These are phyloP conservation scores for Atta colombica DNA, from an alignment of 1,140 invertebrate species.

Conservation along the genomic window DNA sequence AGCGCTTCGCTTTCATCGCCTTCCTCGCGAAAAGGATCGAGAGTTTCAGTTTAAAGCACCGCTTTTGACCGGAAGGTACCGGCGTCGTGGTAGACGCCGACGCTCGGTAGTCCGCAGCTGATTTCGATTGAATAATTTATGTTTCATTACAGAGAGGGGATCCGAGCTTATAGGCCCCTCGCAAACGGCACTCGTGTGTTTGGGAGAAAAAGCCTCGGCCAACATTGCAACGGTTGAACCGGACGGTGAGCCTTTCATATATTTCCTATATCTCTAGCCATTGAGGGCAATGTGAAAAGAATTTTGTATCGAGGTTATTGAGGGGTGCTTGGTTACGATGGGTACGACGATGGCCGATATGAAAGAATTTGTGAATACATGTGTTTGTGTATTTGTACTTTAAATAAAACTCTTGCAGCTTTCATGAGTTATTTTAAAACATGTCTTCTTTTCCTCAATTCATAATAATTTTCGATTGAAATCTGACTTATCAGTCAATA, in stretches of 20 bases:
- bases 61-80: constrained; percentile 72
- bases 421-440: neutral
- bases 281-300: constrained; percentile 85
- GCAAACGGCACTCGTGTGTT: constrained; percentile 81
- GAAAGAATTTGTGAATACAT: constrained; percentile 7
- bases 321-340: constrained; percentile 78
- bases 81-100: constrained; percentile 64
- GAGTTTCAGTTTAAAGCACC: constrained; percentile 81
- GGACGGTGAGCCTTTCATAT: constrained; percentile 83
- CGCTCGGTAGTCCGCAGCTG: constrained; percentile 77
- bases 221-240: constrained; percentile 81
- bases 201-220: constrained; percentile 83
- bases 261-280: constrained; percentile 84
- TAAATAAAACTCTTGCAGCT: constrained; percentile 22
- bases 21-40: constrained; percentile 71
- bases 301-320: constrained; percentile 87
- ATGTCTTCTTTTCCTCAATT: neutral
- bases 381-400: neutral
- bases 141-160: constrained; percentile 83
- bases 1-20: constrained; percentile 76
- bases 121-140: constrained; percentile 87
- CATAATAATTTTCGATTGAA: neutral
- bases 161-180: constrained; percentile 85
- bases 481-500: neutral
- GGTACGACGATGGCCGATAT: constrained; percentile 53